These are phyloP conservation scores for Podarcis muralis DNA, from an alignment of 2,113 vertebrate species.

Conservation along the genomic window DNA sequence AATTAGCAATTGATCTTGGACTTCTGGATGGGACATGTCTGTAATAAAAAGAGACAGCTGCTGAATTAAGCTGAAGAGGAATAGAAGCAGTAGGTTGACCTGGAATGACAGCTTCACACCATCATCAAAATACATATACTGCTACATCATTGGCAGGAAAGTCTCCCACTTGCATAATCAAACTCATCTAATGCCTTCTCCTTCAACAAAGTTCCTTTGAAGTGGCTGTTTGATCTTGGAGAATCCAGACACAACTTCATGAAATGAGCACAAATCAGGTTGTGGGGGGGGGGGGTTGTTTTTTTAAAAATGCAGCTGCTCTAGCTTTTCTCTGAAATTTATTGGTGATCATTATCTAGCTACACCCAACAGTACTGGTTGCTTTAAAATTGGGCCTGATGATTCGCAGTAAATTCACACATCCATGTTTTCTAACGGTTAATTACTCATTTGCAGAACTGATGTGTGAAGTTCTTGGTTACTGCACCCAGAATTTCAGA, in stretches of 20 bases:
- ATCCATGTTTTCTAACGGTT: conserved; percentile 39
- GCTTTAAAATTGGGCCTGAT: conserved; percentile 19
- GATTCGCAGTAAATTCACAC: conserved; percentile 42
- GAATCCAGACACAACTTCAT: conserved; percentile 42
- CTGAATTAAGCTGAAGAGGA: conserved; percentile 12
- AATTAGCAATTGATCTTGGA: conserved; percentile 14
- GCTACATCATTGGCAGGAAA: not conserved
- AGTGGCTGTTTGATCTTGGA: conserved; percentile 34
- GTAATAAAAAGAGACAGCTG: conserved; percentile 18
- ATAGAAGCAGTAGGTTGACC: not conserved
- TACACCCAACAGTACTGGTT: conserved; percentile 46
- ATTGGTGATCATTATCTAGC: conserved; percentile 30
- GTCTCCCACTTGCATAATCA: conserved; percentile 33
- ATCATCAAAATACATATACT: not conserved
- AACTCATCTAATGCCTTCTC: conserved; percentile 28
- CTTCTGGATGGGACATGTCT: not conserved
- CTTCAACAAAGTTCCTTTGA: conserved; percentile 34
- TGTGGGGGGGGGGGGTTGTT: conserved; percentile 1
- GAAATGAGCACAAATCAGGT: conserved; percentile 44
- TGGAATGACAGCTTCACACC: conserved; percentile 27
- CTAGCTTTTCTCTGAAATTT: conserved; percentile 3
- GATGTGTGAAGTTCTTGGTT: conserved; percentile 50
- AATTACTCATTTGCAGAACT: conserved; percentile 59
- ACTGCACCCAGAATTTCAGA: conserved; percentile 14
- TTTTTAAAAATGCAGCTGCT: conserved; percentile 12